Base-by-base conservation (phyloP, 2,113 vertebrate species). In the Indri indri region DNA sequence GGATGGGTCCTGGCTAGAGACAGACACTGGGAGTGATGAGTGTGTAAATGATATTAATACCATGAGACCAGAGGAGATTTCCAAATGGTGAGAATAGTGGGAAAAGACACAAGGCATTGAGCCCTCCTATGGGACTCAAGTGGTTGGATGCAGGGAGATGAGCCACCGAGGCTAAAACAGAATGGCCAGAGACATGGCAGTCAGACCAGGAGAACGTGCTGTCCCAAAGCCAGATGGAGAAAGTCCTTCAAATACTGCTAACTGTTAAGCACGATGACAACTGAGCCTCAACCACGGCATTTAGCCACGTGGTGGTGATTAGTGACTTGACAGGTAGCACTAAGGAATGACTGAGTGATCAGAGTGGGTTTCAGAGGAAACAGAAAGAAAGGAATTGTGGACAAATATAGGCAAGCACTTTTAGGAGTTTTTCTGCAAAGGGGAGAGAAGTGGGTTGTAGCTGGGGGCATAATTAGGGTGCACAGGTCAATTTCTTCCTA, bases 201-300 rank as follows among this genome's bases (percentile, higher is more conserved):
- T 27, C 52, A 10, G 10, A 4, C 0, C 71, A 37, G 2, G 11
- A 14, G 6, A n/a, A 14, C 0, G 18, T 0, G 5, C 0, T 34
- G 0, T 59, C 68, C 70, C 23, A 34, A 73, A 92, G 34, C 30
- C 37, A 79, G 73, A 50, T 8, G 27, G 14, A 50, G n/a, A 65
- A 57, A 89, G 8, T 34, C 8, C 66, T n/a, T 23, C 3, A 0
- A 45, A 59, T 0, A 10, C 73, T 30, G 30, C 22, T 25, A 13
- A 54, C 27, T 3, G 20, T 2, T 50, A 22, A 11, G 6, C 12
- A 3, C 0, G 4, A 22, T 0, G 40, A 22, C 9, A 4, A 23
- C 23, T 40, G 40, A 34, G 20, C 1, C 17, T 34, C 11, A 0
- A 6, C 14, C 0, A 2, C 37, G 14, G 22, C 25, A 12, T 17